Evolutionary conservation across 2,113 vertebrate species (phyloP).

Genomic region (Sphyrna mokarran): DNA sequence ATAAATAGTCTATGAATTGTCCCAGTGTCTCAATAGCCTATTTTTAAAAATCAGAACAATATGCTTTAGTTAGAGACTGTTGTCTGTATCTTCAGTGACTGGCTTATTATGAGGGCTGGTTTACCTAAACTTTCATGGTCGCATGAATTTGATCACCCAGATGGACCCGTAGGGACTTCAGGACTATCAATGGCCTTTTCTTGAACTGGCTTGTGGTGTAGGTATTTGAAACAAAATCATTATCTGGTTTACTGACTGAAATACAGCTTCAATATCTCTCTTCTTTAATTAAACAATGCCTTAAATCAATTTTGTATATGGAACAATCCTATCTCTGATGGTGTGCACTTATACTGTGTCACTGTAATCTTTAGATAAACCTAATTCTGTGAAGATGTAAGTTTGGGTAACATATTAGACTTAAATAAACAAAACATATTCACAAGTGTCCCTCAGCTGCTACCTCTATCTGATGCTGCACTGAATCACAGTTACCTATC

Average conservation of each 20-base stretch:
- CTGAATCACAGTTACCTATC: neutral
- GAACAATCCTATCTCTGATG: neutral
- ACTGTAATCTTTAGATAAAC: neutral
- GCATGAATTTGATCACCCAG: neutral
- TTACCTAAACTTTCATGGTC: neutral
- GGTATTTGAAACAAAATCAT: constrained; percentile 21
- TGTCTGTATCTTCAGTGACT: neutral
- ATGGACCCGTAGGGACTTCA: neutral
- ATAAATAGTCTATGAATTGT: neutral
- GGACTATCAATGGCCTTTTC: constrained; percentile 8
- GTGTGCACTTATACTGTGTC: neutral
- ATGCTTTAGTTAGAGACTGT: neutral
- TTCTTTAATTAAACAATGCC: neutral
- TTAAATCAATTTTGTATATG: neutral
- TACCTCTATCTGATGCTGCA: no score
- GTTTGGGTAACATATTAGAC: neutral
- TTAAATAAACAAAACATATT: neutral
- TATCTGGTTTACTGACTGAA: constrained; percentile 24
- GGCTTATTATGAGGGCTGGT: neutral
- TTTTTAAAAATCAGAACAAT: neutral
- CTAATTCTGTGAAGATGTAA: neutral
- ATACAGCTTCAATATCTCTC: neutral
- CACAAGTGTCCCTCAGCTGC: neutral
- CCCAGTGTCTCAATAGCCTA: neutral
- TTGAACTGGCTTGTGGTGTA: neutral